A percentile compares a stretch with the other conserved stretches of the same genome.
These are phyloP conservation scores for Hydropotes inermis DNA, from an alignment of 2,113 vertebrate genomes.

Conservation along the genomic window DNA sequence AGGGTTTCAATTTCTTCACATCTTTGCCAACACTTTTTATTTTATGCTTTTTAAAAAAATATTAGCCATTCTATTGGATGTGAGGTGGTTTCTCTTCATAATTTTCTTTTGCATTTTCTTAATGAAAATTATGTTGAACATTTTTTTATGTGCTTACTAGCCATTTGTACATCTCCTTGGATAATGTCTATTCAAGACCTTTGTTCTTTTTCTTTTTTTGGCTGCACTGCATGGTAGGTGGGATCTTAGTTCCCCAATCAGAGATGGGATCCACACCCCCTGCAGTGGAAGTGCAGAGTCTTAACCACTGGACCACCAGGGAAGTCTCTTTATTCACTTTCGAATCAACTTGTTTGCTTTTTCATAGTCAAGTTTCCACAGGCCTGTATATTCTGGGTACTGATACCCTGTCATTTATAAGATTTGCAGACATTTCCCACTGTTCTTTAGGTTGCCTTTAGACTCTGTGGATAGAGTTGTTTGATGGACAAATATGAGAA, in stretches of 20 bases:
- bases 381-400: neutral
- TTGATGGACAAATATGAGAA: neutral
- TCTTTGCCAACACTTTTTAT: neutral
- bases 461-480: neutral
- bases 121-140: neutral
- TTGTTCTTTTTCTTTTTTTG: neutral
- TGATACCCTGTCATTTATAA: neutral
- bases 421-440: neutral
- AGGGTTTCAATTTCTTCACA: neutral
- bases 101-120: neutral
- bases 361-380: neutral
- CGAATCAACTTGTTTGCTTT: neutral
- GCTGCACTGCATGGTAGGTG: neutral
- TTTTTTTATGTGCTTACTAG: neutral
- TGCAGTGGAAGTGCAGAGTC: neutral
- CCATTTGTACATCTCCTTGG: neutral
- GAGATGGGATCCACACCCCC: fast-evolving
- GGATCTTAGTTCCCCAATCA: neutral
- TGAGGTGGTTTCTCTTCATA: neutral
- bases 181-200: neutral
- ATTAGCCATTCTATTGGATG: neutral
- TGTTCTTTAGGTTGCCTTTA: neutral
- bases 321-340: neutral
- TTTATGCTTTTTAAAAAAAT: neutral
- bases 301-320: neutral